Evolutionary conservation across 1,140 invertebrate genomes (phyloP), one percentile per base, ranked within the genome.

Genomic region (Zaprionus tsacasi): DNA sequence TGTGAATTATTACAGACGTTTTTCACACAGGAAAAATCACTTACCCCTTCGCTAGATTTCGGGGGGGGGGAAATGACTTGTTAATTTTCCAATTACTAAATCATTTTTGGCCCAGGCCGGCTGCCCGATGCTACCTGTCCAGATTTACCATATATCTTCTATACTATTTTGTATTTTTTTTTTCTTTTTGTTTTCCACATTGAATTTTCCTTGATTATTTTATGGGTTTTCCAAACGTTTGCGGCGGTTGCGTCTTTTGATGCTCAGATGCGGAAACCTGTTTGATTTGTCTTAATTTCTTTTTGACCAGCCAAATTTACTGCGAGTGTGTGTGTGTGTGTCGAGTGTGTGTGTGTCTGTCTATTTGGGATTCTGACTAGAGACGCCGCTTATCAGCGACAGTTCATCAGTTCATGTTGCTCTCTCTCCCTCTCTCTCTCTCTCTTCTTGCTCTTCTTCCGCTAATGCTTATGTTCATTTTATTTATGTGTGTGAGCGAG

Each of bases 221-320:
- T 54, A 21, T 70, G 58, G 35, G 27, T 66, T 67, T 61, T 72
- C 59, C 15, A 48, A 11, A 11, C 15, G 17, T 48, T n/a, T 58
- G 69, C 57, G 17, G 52, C 27, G 48, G 13, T n/a, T 21, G 21
- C 21, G 21, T 21, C 21, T 75, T 81, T 85, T 85, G 80, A 74
- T 79, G 68, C 56, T 40, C 35, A 30, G 65, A n/a, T 43, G 43
- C 30, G 61, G 63, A 85, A 85, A 85, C 81, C 81, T 86, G 81
- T 85, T 85, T 86, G 82, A 81, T 76, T 85, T 86, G 82, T 86
- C 82, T 85, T 86, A 86, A 86, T 85, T 85, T 85, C 81, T 78
- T 78, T 45, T 45, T 61, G 82, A 83, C 82, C 73, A 81, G 73
- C 68, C 64, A 55, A 81, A 70, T 50, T 55, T 55, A 48, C 59